These are phyloP conservation scores for Enteromius unitaeniatus DNA, from an alignment of 2,797 vertebrate genomes.

Conservation along the genomic window DNA sequence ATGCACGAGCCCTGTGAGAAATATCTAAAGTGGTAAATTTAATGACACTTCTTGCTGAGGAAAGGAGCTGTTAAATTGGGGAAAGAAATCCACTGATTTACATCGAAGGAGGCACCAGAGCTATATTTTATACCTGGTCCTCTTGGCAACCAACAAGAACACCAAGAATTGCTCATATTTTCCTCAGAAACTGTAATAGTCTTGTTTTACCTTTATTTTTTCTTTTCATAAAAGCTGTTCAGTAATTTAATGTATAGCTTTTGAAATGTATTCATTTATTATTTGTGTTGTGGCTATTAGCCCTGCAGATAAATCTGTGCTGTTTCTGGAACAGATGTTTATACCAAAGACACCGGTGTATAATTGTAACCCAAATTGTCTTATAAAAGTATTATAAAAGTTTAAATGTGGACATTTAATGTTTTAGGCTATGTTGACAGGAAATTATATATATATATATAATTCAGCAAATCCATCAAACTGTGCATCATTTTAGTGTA, in stretches of 20 bases:
- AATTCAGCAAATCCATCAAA: too few species aligned
- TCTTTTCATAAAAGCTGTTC: not conserved
- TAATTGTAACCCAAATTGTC: too few species aligned
- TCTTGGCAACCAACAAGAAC: not conserved
- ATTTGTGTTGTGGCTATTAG: not conserved
- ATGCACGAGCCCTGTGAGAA: not conserved
- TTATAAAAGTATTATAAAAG: not conserved
- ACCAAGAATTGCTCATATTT: not conserved
- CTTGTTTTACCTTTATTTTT: not conserved
- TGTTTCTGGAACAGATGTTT: not conserved
- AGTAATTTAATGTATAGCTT: not conserved
- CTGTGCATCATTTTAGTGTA: too few species aligned
- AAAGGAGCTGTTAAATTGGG: not conserved
- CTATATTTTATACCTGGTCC: not conserved
- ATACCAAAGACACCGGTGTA: not conserved
- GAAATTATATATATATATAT: not conserved
- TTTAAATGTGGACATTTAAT: not conserved
- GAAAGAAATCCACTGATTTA: not conserved
- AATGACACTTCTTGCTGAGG: not conserved
- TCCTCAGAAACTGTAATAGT: not conserved
- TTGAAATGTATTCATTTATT: not conserved
- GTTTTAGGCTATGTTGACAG: too few species aligned
- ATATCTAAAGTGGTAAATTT: not conserved
- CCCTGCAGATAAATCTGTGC: not conserved
- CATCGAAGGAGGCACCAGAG: not conserved